These are phyloP conservation scores for Podarcis muralis DNA, from an alignment of 2,113 vertebrate genomes.

Conservation along the genomic window DNA sequence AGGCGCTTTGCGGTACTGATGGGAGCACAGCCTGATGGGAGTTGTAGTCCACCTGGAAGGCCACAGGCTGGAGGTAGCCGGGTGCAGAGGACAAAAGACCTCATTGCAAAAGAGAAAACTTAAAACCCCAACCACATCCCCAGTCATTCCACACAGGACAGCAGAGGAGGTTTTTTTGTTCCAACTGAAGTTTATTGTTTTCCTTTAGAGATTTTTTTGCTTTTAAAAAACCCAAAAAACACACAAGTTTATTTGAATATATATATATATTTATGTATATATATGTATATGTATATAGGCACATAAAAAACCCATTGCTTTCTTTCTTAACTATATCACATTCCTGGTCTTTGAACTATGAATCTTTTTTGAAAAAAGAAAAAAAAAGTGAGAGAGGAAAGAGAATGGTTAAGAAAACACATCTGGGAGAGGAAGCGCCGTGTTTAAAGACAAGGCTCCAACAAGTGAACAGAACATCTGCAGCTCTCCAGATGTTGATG, in stretches of 20 bases:
- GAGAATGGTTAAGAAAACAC: neutral
- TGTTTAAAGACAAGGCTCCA: neutral
- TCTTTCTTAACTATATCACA: neutral
- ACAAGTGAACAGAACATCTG: neutral
- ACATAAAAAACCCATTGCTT: constrained; percentile 40
- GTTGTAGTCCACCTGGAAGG: too few species aligned
- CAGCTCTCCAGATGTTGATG: too few species aligned
- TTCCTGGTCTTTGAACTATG: neutral
- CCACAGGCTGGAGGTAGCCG: too few species aligned
- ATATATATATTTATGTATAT: neutral
- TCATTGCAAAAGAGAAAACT: neutral
- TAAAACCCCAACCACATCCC: neutral
- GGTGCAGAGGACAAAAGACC: neutral
- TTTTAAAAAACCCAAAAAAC: neutral
- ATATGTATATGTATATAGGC: constrained; percentile 38
- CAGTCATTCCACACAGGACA: neutral
- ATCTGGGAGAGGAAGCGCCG: neutral
- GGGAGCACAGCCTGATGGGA: too few species aligned
- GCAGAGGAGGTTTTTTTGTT: too few species aligned
- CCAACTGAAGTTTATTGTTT: constrained; percentile 13
- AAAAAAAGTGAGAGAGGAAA: neutral
- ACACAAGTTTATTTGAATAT: neutral
- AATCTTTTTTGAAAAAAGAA: neutral
- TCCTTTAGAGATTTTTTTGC: neutral
- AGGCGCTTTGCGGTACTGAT: too few species aligned